Percentiles rank a stretch among this genome's conserved stretches.
Evolutionary conservation across 2,888 invertebrate genomes (phyloP).

Genomic region (Rhagophthalmus giganteus): DNA sequence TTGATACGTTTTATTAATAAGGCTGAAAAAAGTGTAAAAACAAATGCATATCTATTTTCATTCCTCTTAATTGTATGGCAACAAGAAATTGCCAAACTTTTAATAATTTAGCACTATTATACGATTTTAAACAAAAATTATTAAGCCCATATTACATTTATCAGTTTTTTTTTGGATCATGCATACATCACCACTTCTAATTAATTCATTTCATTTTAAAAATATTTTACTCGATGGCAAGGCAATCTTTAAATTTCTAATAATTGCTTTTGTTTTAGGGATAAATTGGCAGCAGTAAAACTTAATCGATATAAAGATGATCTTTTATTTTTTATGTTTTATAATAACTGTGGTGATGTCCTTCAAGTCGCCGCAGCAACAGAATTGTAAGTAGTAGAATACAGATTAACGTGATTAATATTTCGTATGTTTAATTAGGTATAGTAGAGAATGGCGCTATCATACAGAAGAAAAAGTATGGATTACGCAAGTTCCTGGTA

Average conservation of each 20-base stretch:
- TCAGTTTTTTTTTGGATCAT: too few relatives aligned
- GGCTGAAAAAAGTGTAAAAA: too few relatives aligned
- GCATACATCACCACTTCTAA: too few relatives aligned
- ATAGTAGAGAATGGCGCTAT: slow-evolving; percentile 98
- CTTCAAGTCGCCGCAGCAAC: slow-evolving; percentile 96
- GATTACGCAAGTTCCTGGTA: slow-evolving; percentile 97
- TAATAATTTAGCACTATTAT: too few relatives aligned
- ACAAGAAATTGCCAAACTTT: too few relatives aligned
- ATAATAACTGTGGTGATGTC: slow-evolving; percentile 97
- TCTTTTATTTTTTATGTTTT: slow-evolving; percentile 98
- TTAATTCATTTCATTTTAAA: too few relatives aligned
- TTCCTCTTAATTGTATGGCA: too few relatives aligned
- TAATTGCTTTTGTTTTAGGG: slow-evolving; percentile 60
- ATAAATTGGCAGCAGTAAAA: slow-evolving; percentile 93
- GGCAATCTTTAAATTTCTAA: background rate
- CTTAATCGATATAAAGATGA: slow-evolving; percentile 98
- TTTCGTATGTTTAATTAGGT: slow-evolving; percentile 63
- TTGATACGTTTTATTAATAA: too few relatives aligned
- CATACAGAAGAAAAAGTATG: slow-evolving; percentile 99
- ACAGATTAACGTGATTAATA: slow-evolving; percentile 16
- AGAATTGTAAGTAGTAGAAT: slow-evolving; percentile 77
- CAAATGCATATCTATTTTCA: too few relatives aligned
- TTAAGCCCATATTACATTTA: too few relatives aligned
- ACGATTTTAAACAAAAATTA: too few relatives aligned
- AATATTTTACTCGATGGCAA: background rate